A percentile compares a stretch with the other conserved stretches of the same genome.
Conservation (phyloP, 2,888 invertebrate genomes). For the Xanthia togata region DNA sequence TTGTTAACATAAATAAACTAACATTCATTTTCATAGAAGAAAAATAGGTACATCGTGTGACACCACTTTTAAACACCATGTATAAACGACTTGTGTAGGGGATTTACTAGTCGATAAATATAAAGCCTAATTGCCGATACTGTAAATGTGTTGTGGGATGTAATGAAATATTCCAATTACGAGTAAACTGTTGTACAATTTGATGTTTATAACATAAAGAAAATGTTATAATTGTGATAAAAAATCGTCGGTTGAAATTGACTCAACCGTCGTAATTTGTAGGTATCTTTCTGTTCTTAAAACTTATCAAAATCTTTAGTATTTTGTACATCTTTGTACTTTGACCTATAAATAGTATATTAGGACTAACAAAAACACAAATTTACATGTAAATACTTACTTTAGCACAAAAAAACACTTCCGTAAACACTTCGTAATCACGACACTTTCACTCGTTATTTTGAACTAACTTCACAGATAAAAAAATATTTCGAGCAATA, state of each 20-base stretch:
- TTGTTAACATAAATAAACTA: constrained; percentile 5
- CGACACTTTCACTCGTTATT: no score
- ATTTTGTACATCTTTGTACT: no score
- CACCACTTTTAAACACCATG: background rate
- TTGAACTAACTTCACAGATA: no score
- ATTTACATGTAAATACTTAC: no score
- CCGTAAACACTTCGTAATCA: no score
- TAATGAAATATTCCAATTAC: constrained; percentile 14
- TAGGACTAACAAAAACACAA: no score
- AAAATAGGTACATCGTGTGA: no score
- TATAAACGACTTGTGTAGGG: background rate
- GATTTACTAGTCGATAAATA: constrained; percentile 2
- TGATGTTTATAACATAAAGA: constrained; percentile 8
- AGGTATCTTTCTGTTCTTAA: background rate
- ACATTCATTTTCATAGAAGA: no score
- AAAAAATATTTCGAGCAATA: no score
- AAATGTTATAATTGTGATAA: background rate
- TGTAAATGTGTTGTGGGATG: background rate
- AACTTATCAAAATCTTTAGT: background rate
- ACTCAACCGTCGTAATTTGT: constrained; percentile 6
- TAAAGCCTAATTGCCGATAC: constrained; percentile 6
- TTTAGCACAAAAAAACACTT: no score
- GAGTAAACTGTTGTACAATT: constrained; percentile 11
- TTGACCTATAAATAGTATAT: no score
- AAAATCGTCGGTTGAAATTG: background rate